These are phyloP conservation scores for Melolontha melolontha DNA, from an alignment of 2,888 invertebrate genomes.

Conservation along the genomic window DNA sequence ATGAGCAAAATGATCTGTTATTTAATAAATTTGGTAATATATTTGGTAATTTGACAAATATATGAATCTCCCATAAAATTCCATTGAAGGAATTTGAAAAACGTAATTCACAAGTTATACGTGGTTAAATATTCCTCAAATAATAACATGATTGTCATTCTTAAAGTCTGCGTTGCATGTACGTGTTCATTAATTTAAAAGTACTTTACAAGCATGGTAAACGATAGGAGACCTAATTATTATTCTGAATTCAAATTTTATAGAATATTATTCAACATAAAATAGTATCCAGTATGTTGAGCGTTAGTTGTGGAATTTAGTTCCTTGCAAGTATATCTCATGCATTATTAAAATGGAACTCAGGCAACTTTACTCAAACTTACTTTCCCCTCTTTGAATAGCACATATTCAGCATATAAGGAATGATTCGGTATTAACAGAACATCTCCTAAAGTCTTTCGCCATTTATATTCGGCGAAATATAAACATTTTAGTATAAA, in stretches of 20 bases:
- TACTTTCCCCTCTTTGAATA: conserved; percentile 8
- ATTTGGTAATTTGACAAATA: no score
- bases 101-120: no score
- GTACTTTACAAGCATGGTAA: not conserved
- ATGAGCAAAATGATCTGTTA: no score
- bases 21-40: no score
- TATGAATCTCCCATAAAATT: no score
- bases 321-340: conserved; percentile 14
- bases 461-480: not conserved
- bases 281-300: conserved; percentile 1
- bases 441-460: not conserved
- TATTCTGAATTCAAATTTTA: conserved; percentile 29
- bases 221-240: not conserved
- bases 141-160: no score
- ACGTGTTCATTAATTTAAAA: no score
- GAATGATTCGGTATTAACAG: conserved; percentile 1
- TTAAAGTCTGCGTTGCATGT: no score
- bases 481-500: no score
- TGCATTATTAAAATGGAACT: conserved; percentile 35
- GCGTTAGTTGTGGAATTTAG: conserved; percentile 12
- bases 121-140: no score
- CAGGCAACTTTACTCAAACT: conserved; percentile 21
- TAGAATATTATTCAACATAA: conserved; percentile 31
- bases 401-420: conserved; percentile 3
- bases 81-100: no score